A percentile compares a stretch with the other conserved stretches of the same genome.
phyloP scores from a whole-genome alignment of 2,888 invertebrate species.

The Papilio demoleus region DNA sequence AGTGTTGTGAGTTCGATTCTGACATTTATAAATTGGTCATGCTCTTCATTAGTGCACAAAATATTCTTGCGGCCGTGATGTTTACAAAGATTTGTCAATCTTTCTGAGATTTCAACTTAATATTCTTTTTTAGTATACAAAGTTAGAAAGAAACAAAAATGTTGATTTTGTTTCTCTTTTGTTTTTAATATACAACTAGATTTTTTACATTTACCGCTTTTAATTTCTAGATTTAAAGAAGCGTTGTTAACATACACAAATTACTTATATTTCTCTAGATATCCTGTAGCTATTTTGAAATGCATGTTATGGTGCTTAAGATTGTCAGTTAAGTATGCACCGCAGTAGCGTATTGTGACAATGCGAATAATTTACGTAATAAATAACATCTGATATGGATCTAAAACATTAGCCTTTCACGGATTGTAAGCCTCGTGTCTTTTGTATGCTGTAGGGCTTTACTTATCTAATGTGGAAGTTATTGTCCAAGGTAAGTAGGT shows the following conservation, averaged over 20 bases:
- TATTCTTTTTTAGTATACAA: no score
- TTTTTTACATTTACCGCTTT: no score
- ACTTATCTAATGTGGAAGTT: constrained; percentile 65
- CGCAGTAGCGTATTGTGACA: constrained; percentile 14
- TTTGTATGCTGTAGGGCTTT: constrained; percentile 63
- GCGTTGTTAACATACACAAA: neutral
- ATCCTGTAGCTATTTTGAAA: neutral
- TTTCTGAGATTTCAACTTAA: neutral
- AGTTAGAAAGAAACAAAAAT: no score
- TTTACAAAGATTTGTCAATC: neutral
- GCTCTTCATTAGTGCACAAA: constrained; percentile 37
- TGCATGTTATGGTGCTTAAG: neutral
- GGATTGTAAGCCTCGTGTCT: constrained; percentile 66
- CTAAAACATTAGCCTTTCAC: constrained; percentile 42
- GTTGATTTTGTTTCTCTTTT: no score
- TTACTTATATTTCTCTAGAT: neutral
- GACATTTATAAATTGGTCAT: constrained; percentile 56
- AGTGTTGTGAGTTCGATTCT: constrained; percentile 62
- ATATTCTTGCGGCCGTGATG: neutral
- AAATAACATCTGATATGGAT: constrained; percentile 27
- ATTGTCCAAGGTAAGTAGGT: constrained; percentile 46
- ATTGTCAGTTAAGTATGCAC: constrained; percentile 31
- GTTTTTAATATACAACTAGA: no score
- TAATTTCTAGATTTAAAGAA: neutral
- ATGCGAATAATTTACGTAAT: constrained; percentile 20